These are phyloP conservation scores for Alouatta palliata DNA, from an alignment of 2,113 vertebrate genomes.

Conservation along the genomic window DNA sequence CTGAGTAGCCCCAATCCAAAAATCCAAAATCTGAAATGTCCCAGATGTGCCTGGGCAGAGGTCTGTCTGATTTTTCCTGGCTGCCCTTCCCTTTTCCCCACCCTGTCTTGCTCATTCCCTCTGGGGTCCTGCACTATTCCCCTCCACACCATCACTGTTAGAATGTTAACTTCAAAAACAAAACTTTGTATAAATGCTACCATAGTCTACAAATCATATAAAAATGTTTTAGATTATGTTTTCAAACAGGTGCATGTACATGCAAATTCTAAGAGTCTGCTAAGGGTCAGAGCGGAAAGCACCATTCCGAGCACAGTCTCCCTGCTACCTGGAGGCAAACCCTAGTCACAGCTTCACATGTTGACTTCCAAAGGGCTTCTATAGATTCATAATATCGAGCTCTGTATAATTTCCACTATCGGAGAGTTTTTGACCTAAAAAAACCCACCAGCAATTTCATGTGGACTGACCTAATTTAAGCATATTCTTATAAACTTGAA, in stretches of 20 bases:
- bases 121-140: accelerated
- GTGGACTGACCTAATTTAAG: background rate
- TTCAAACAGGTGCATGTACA: background rate
- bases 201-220: background rate
- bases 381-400: background rate
- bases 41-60: background rate
- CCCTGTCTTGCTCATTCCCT: accelerated
- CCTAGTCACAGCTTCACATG: accelerated
- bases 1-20: background rate
- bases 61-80: background rate
- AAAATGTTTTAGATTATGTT: background rate
- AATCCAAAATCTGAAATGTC: background rate
- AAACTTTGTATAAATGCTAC: background rate
- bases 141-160: accelerated
- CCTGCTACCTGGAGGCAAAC: no score
- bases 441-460: background rate
- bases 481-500: background rate
- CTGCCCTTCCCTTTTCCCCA: no score
- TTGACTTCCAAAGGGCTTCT: background rate
- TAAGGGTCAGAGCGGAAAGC: background rate
- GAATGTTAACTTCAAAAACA: background rate
- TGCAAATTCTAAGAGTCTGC: background rate
- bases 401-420: background rate
- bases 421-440: background rate
- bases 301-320: background rate